phyloP scores from a whole-genome alignment of 2,113 vertebrate species.

The Merops nubicus region DNA sequence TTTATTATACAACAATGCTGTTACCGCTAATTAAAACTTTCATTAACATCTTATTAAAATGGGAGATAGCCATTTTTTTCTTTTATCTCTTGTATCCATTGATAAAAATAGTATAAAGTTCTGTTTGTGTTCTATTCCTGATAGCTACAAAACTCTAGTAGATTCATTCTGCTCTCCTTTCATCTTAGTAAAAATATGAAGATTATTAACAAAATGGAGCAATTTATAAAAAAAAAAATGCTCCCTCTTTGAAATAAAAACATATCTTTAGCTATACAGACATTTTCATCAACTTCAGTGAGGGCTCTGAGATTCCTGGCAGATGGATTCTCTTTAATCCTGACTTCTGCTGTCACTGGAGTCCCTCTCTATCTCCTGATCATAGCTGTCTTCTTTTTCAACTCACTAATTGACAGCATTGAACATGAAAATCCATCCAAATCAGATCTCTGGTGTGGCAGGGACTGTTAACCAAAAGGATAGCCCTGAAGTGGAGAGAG shows the following conservation, averaged over 20 bases:
- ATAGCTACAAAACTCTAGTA: not conserved
- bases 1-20: conserved; percentile 2
- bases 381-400: not conserved
- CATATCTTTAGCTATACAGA: not conserved
- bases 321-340: not conserved
- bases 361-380: not conserved
- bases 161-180: not conserved
- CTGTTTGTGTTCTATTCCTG: not conserved
- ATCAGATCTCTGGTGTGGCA: accelerated
- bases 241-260: not conserved
- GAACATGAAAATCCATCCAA: not conserved
- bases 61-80: not conserved
- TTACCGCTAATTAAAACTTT: conserved; percentile 34
- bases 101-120: not conserved
- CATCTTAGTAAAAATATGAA: not conserved
- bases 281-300: not conserved
- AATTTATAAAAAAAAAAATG: not conserved
- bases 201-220: not conserved
- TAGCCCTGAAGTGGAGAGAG: not conserved
- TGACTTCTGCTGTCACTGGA: not conserved
- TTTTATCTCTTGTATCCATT: not conserved
- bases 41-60: conserved; percentile 1
- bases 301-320: not conserved
- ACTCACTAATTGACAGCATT: not conserved
- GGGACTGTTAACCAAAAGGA: not conserved